phyloP scores from a whole-genome alignment of 2,888 invertebrate genomes.

The Andrena praecox region DNA sequence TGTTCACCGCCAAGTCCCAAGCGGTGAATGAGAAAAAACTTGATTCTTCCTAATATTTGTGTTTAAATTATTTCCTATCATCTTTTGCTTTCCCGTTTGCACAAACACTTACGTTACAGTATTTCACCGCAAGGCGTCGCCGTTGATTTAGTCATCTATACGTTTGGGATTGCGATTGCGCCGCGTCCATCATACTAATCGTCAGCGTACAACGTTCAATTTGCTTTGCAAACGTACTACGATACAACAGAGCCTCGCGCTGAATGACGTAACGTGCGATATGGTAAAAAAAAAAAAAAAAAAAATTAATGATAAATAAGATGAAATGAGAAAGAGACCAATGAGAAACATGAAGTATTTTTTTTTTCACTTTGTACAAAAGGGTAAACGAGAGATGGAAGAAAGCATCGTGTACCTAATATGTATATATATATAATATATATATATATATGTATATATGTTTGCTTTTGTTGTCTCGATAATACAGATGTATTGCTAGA shows the following conservation, averaged over 20 bases:
- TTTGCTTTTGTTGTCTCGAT: constrained; percentile 63
- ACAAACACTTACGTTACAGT: constrained; percentile 63
- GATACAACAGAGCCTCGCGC: constrained; percentile 46
- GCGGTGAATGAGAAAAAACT: constrained; percentile 62
- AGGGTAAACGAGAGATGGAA: constrained; percentile 74
- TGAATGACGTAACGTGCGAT: constrained; percentile 53
- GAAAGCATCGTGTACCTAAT: constrained; percentile 67
- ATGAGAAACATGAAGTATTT: constrained; percentile 72
- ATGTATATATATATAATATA: constrained; percentile 57
- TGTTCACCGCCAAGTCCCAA: constrained; percentile 59
- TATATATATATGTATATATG: constrained; percentile 58
- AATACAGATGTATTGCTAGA: constrained; percentile 71
- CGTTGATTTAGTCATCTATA: constrained; percentile 37
- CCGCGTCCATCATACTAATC: constrained; percentile 11
- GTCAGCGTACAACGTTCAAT: constrained; percentile 23
- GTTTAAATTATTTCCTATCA: constrained; percentile 72
- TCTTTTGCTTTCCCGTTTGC: constrained; percentile 71
- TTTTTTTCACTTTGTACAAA: constrained; percentile 75
- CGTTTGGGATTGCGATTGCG: constrained; percentile 46
- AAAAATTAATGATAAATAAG: constrained; percentile 73
- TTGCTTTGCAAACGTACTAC: constrained; percentile 47
- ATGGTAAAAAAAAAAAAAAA: constrained; percentile 53
- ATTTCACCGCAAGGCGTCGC: constrained; percentile 49
- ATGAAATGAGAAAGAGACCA: constrained; percentile 70
- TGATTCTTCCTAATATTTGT: constrained; percentile 65